Evolutionary conservation across 1,140 invertebrate genomes (phyloP).

Genomic region (Nymphalis io): DNA sequence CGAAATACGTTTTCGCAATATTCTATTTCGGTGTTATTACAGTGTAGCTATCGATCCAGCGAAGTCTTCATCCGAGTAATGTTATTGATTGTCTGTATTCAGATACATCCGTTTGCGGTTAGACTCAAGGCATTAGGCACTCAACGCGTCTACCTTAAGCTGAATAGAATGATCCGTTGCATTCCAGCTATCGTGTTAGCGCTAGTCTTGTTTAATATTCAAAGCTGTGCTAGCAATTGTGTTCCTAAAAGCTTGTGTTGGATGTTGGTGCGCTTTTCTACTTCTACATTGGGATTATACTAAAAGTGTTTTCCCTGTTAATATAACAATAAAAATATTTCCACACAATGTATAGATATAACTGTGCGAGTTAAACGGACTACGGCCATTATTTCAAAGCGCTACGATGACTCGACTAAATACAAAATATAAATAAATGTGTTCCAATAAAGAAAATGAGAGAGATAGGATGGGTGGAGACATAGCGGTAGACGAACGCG

Average conservation of each 20-base stretch:
- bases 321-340: conserved; percentile 1
- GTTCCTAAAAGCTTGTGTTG: conserved; percentile 16
- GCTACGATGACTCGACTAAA: conserved; percentile 22
- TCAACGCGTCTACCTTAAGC: conserved; percentile 46
- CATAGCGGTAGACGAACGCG: conserved; percentile 56
- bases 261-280: conserved; percentile 6
- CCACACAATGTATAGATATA: not conserved
- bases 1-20: conserved; percentile 15
- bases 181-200: conserved; percentile 38
- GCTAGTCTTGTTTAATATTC: conserved; percentile 27
- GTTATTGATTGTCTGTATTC: conserved; percentile 40
- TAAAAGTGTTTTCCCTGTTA: not conserved
- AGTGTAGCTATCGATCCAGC: conserved; percentile 1
- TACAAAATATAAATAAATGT: conserved; percentile 31
- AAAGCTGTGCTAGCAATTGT: conserved; percentile 20
- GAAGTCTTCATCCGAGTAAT: conserved; percentile 31
- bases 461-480: conserved; percentile 47
- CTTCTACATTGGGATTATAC: not conserved
- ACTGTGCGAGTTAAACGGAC: not conserved
- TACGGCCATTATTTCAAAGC: conserved; percentile 16
- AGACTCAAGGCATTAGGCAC: conserved; percentile 45
- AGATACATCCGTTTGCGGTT: conserved; percentile 42
- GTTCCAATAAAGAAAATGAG: conserved; percentile 38
- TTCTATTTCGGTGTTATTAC: conserved; percentile 28
- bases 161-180: conserved; percentile 41